Conservation (phyloP, 92 coral and sea anemone genomes). For the Meandrina meandrites region DNA sequence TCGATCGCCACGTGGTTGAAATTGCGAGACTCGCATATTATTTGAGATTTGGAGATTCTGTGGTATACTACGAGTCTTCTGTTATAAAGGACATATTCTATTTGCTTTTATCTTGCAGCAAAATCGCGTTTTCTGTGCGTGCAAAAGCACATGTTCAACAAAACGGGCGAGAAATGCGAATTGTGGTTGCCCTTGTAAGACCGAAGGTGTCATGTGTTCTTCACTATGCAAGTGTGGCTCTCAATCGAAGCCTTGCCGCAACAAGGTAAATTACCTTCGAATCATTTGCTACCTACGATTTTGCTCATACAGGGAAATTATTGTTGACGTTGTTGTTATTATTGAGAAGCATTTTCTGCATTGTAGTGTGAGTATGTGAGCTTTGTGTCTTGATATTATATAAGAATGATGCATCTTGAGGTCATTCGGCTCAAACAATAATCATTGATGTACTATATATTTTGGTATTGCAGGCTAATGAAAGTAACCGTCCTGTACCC, state of each 20-base stretch:
- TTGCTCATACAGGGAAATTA: not conserved
- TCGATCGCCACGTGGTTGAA: too few species aligned
- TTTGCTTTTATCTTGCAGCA: too few species aligned
- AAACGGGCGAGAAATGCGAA: not conserved
- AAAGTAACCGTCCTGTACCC: not conserved
- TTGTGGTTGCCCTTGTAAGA: slow-evolving; percentile 14
- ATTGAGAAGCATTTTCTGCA: not conserved
- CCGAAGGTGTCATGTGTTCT: not conserved
- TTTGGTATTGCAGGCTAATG: not conserved
- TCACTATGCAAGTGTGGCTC: not conserved
- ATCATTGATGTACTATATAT: too few species aligned
- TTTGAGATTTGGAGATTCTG: too few species aligned
- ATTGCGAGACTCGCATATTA: too few species aligned
- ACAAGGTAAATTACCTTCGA: not conserved
- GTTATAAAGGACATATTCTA: too few species aligned
- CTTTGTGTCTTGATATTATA: too few species aligned
- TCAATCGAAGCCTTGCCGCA: slow-evolving; percentile 3
- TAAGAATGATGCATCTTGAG: too few species aligned
- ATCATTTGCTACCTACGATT: too few species aligned
- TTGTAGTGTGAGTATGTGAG: too few species aligned
- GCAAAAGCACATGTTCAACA: not conserved
- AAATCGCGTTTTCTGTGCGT: not conserved
- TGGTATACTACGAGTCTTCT: too few species aligned
- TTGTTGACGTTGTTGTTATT: not conserved
- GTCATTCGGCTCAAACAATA: too few species aligned